A percentile compares a stretch with the other conserved stretches of the same genome.
Conservation (phyloP, 1,140 invertebrate genomes). For the Aphelenchoides avenae region DNA sequence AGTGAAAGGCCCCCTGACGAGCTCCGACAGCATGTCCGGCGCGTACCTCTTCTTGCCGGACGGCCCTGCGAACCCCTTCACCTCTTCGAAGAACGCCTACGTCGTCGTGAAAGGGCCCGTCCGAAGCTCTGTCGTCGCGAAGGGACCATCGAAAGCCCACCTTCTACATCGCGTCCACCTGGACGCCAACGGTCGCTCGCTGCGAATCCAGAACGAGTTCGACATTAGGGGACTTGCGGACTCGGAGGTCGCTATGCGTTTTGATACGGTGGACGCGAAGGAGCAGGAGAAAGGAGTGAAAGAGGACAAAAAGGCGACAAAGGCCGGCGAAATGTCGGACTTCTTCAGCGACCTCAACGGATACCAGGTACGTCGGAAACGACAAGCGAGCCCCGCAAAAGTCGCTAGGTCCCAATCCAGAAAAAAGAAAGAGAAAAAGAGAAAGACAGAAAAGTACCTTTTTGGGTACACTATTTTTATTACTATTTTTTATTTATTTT, state of each 20-base stretch:
- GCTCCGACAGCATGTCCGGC: constrained; percentile 64
- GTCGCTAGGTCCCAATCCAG: too few relatives aligned
- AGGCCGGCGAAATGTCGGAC: too few relatives aligned
- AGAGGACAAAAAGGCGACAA: too few relatives aligned
- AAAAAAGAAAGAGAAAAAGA: too few relatives aligned
- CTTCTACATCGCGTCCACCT: constrained; percentile 58
- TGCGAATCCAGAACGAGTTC: too few relatives aligned
- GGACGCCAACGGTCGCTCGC: too few relatives aligned
- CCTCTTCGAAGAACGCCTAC: constrained; percentile 65
- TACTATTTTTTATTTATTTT: too few relatives aligned
- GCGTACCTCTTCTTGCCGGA: constrained; percentile 93
- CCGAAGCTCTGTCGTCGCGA: constrained; percentile 64
- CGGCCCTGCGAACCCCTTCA: constrained; percentile 67
- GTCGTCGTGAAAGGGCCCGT: constrained; percentile 76
- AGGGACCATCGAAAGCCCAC: too few relatives aligned
- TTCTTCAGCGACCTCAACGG: constrained; percentile 93
- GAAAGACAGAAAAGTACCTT: too few relatives aligned
- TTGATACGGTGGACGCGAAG: constrained; percentile 72
- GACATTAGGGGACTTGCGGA: constrained; percentile 73
- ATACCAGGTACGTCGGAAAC: constrained; percentile 71
- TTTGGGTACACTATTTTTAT: too few relatives aligned
- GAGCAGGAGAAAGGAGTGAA: constrained; percentile 59
- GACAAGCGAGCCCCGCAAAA: background rate
- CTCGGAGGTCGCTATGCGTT: constrained; percentile 82
- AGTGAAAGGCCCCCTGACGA: too few relatives aligned